A percentile compares a stretch with the other conserved stretches of the same genome.
Conservation (phyloP, 2,797 vertebrate genomes). For the Cyprinella venusta region DNA sequence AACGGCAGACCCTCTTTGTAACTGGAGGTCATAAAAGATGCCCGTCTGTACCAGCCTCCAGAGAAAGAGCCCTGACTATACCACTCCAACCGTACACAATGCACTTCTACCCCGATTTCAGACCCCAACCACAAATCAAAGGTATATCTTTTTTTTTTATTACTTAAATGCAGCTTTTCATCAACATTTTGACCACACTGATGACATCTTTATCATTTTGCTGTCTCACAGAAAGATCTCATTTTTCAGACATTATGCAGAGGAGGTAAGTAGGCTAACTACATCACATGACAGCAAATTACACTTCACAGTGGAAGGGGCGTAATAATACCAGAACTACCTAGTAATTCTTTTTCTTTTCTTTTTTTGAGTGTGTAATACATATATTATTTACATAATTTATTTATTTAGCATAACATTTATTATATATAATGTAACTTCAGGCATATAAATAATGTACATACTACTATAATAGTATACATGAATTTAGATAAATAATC, state of each 20-base stretch:
- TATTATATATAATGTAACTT: no score
- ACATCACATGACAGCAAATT: not conserved
- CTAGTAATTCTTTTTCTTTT: not conserved
- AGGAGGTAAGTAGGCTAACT: constrained; percentile 39
- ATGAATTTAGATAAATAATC: no score
- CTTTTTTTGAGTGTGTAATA: not conserved
- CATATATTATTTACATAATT: no score
- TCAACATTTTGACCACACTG: not conserved
- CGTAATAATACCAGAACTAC: not conserved
- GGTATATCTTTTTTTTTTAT: constrained; percentile 22
- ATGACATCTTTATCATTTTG: not conserved
- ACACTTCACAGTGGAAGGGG: constrained; percentile 6
- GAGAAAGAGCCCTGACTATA: constrained; percentile 16
- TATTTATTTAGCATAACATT: no score
- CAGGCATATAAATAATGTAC: no score
- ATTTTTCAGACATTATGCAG: constrained; percentile 41
- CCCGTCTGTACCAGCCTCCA: constrained; percentile 39
- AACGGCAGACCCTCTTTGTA: constrained; percentile 38
- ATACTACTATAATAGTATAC: no score
- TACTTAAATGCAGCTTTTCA: not conserved
- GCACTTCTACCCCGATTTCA: constrained; percentile 48
- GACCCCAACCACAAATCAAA: constrained; percentile 34
- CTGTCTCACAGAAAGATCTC: constrained; percentile 34
- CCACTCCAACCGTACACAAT: constrained; percentile 57
- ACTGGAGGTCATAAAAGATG: constrained; percentile 43